These are phyloP conservation scores for Cerastis leucographa DNA, from an alignment of 2,888 invertebrate species.

Conservation along the genomic window DNA sequence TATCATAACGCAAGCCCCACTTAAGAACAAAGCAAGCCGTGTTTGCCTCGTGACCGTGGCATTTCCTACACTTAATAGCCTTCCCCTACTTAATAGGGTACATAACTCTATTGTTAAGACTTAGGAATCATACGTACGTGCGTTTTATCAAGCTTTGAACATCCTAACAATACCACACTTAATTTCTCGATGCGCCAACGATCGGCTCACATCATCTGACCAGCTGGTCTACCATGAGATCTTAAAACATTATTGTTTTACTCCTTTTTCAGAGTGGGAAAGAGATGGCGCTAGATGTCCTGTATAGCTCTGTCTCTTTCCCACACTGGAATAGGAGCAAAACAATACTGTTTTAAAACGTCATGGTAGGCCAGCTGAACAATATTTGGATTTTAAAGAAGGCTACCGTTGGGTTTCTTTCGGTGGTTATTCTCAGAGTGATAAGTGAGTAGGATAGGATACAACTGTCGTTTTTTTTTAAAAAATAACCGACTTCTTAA, in stretches of 20 bases:
- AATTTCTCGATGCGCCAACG: not conserved
- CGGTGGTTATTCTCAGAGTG: no score
- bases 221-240: no score
- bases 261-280: no score
- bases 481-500: not conserved
- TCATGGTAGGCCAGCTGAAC: no score
- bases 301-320: no score
- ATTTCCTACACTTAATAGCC: conserved; percentile 28
- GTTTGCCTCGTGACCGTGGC: conserved; percentile 17
- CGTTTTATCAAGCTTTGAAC: not conserved
- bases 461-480: not conserved
- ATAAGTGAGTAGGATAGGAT: not conserved
- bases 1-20: not conserved
- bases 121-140: not conserved
- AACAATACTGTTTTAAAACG: no score
- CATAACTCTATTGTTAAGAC: conserved; percentile 27
- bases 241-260: no score
- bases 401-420: not conserved
- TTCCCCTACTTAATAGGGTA: conserved; percentile 16
- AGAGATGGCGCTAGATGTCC: no score
- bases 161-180: not conserved
- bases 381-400: not conserved
- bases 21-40: conserved; percentile 3
- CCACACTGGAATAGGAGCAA: no score
- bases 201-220: not conserved